Evolutionary conservation across 1,140 invertebrate genomes (phyloP).

Genomic region (Chironomus tepperi): DNA sequence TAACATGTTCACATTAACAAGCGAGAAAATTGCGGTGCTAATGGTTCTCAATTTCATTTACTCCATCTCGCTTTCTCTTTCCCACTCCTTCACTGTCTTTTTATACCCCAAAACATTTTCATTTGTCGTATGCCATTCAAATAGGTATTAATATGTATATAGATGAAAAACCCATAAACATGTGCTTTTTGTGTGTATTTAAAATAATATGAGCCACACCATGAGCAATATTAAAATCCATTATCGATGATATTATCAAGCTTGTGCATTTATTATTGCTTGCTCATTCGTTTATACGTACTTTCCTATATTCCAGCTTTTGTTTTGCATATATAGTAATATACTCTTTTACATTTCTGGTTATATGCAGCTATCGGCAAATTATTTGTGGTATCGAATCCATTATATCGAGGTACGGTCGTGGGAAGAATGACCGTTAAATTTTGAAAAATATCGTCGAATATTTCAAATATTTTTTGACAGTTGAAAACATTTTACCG

Average conservation of each 20-base stretch:
- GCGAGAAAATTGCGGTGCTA: constrained; percentile 1
- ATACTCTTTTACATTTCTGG: too few relatives aligned
- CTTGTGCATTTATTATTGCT: not conserved
- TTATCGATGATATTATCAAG: constrained; percentile 2
- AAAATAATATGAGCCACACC: not conserved
- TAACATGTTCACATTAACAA: not conserved
- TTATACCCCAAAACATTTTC: too few relatives aligned
- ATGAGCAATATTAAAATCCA: constrained; percentile 13
- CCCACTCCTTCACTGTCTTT: not conserved
- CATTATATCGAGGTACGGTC: too few relatives aligned
- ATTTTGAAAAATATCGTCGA: too few relatives aligned
- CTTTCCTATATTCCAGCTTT: too few relatives aligned
- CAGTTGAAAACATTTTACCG: too few relatives aligned
- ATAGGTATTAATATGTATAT: not conserved
- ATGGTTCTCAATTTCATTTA: not conserved
- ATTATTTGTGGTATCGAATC: too few relatives aligned
- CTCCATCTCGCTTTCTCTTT: not conserved
- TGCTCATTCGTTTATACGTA: too few relatives aligned
- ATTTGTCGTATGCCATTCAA: not conserved
- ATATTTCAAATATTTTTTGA: too few relatives aligned
- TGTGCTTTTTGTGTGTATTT: not conserved
- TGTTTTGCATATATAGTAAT: too few relatives aligned
- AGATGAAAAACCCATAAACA: not conserved
- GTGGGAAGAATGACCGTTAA: too few relatives aligned
- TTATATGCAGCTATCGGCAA: too few relatives aligned